These are phyloP conservation scores for Meteorus colon DNA, from an alignment of 2,888 invertebrate species.

Conservation along the genomic window DNA sequence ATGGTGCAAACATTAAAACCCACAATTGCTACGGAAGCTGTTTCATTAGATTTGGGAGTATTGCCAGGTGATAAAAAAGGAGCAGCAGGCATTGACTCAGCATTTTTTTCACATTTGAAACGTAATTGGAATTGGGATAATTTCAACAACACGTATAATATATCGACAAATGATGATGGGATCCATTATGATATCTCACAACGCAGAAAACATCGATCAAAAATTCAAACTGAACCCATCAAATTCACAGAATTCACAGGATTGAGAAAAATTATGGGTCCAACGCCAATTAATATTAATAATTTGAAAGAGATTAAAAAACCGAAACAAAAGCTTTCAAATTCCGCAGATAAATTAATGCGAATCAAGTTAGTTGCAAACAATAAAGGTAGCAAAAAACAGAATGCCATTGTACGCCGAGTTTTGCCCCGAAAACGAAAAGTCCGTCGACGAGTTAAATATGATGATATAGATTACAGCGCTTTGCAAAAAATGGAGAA, in stretches of 20 bases:
- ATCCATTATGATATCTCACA: constrained; percentile 26
- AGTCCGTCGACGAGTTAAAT: constrained; percentile 63
- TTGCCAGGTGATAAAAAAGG: constrained; percentile 84
- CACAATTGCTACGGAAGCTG: constrained; percentile 73
- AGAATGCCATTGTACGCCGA: constrained; percentile 54
- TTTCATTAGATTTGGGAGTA: constrained; percentile 75
- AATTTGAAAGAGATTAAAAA: constrained; percentile 52
- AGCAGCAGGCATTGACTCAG: constrained; percentile 83
- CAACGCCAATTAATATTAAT: constrained; percentile 49
- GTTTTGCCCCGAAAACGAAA: constrained; percentile 61
- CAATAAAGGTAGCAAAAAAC: constrained; percentile 19
- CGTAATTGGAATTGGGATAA: constrained; percentile 79
- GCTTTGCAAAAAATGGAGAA: constrained; percentile 79
- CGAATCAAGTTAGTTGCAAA: constrained; percentile 6
- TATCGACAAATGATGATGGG: background rate
- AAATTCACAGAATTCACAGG: constrained; percentile 62
- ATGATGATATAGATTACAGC: constrained; percentile 80
- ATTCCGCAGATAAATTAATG: constrained; percentile 15
- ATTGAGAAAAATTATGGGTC: constrained; percentile 58
- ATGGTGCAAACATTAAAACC: constrained; percentile 73
- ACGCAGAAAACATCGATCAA: constrained; percentile 52
- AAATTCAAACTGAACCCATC: constrained; percentile 56
- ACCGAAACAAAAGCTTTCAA: constrained; percentile 28
- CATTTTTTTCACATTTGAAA: constrained; percentile 79
- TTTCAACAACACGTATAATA: constrained; percentile 44